phyloP scores from a whole-genome alignment of 2,888 invertebrate genomes.

The Pyrochroa serraticornis region DNA sequence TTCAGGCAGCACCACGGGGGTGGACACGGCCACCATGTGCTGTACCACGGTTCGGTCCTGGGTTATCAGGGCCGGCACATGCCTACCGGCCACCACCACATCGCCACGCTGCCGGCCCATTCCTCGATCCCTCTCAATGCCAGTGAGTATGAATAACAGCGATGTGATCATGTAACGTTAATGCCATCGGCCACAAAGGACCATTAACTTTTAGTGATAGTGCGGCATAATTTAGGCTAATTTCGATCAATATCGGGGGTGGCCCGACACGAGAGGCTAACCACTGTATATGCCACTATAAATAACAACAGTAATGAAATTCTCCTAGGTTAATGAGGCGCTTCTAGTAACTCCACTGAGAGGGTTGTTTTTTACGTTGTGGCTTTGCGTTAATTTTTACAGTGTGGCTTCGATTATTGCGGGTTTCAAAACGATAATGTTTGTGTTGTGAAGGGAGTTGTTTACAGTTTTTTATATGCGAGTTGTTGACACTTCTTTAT shows the following conservation, averaged over 20 bases:
- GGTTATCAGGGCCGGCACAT: constrained; percentile 55
- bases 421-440: too few relatives aligned
- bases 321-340: constrained; percentile 43
- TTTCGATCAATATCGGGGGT: constrained; percentile 41
- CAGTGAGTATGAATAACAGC: constrained; percentile 49
- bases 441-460: too few relatives aligned
- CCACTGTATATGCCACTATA: constrained; percentile 37
- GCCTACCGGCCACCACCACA: constrained; percentile 51
- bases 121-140: constrained; percentile 55
- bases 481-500: too few relatives aligned
- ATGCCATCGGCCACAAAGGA: constrained; percentile 46
- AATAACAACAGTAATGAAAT: constrained; percentile 42
- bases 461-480: too few relatives aligned
- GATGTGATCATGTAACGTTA: constrained; percentile 43
- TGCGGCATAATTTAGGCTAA: constrained; percentile 44
- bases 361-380: too few relatives aligned
- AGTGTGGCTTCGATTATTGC: too few relatives aligned
- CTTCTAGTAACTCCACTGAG: constrained; percentile 13
- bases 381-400: too few relatives aligned
- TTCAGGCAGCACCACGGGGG: constrained; percentile 55
- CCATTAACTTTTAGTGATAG: constrained; percentile 50
- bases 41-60: constrained; percentile 54
- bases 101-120: constrained; percentile 46
- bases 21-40: constrained; percentile 54
- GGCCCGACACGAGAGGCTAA: constrained; percentile 41